A percentile compares a stretch with the other conserved stretches of the same genome.
Conservation (phyloP, 2,113 vertebrate genomes). For the Macquaria australasica region DNA sequence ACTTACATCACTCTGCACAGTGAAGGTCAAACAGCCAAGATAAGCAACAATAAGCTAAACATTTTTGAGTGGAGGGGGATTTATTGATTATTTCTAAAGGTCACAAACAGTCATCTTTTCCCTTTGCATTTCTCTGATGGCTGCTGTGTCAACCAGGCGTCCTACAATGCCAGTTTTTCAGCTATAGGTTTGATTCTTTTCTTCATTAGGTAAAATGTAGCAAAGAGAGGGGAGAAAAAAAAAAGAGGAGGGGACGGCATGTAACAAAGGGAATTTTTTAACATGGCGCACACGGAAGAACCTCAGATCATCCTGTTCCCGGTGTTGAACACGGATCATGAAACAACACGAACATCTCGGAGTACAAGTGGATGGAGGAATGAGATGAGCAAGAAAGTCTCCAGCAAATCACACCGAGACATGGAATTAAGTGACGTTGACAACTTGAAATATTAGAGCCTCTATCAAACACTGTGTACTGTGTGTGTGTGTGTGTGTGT, state of each 20-base stretch:
- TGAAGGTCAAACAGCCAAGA: not conserved
- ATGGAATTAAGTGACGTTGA: constrained; percentile 47
- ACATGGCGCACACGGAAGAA: not conserved
- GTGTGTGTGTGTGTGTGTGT: constrained; percentile 30
- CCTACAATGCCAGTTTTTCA: constrained; percentile 25
- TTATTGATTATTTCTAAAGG: not conserved
- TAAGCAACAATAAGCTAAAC: not conserved
- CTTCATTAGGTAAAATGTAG: constrained; percentile 43
- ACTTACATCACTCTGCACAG: not conserved
- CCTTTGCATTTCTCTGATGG: constrained; percentile 38
- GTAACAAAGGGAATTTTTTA: constrained; percentile 17
- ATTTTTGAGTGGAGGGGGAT: not conserved
- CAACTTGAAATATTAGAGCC: constrained; percentile 49
- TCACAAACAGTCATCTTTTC: constrained; percentile 5
- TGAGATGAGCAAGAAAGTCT: constrained; percentile 20
- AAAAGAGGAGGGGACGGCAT: not conserved
- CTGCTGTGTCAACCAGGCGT: constrained; percentile 28
- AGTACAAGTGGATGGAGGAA: not conserved
- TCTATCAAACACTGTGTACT: constrained; percentile 2
- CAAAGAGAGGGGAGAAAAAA: not conserved
- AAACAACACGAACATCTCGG: constrained; percentile 31
- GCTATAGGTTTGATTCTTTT: constrained; percentile 14
- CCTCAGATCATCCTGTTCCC: constrained; percentile 30
- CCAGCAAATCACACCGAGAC: constrained; percentile 1
- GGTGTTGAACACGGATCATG: not conserved